phyloP scores from a whole-genome alignment of 2,888 invertebrate species.

The Erebia aethiops region DNA sequence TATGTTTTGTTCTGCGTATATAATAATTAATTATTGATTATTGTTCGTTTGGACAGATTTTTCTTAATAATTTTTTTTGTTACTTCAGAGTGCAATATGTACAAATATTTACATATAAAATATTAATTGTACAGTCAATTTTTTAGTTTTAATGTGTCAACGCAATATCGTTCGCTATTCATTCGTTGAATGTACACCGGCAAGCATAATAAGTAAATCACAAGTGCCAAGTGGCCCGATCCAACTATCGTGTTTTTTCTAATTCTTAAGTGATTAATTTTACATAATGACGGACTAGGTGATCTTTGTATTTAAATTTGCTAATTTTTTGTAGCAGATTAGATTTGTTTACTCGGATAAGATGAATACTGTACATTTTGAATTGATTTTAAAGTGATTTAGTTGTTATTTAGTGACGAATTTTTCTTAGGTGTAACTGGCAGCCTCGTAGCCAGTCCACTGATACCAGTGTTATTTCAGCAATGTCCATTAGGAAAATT shows the following conservation, averaged over 20 bases:
- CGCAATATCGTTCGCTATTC: constrained; percentile 75
- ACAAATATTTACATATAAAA: constrained; percentile 86
- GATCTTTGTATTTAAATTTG: constrained; percentile 82
- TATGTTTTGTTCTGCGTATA: constrained; percentile 67
- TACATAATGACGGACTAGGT: constrained; percentile 77
- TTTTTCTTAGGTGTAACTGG: constrained; percentile 77
- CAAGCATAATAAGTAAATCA: constrained; percentile 78
- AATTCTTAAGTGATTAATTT: constrained; percentile 81
- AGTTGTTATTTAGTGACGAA: constrained; percentile 82
- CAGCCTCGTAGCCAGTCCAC: constrained; percentile 69
- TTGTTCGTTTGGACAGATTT: constrained; percentile 75
- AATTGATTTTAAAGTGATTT: constrained; percentile 83
- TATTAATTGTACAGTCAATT: constrained; percentile 79
- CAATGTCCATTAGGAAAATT: constrained; percentile 68
- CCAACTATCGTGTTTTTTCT: constrained; percentile 76
- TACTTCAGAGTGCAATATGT: constrained; percentile 88
- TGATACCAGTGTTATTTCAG: constrained; percentile 78
- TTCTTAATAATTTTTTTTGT: constrained; percentile 77
- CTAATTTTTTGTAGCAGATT: constrained; percentile 83
- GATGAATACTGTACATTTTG: constrained; percentile 81
- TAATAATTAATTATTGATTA: constrained; percentile 50
- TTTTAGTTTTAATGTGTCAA: constrained; percentile 81
- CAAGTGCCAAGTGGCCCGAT: constrained; percentile 63
- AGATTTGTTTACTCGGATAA: constrained; percentile 80
- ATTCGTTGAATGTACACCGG: constrained; percentile 77